These are phyloP conservation scores for Mycetomoellerius zeteki DNA, from an alignment of 1,140 invertebrate species.

Conservation along the genomic window DNA sequence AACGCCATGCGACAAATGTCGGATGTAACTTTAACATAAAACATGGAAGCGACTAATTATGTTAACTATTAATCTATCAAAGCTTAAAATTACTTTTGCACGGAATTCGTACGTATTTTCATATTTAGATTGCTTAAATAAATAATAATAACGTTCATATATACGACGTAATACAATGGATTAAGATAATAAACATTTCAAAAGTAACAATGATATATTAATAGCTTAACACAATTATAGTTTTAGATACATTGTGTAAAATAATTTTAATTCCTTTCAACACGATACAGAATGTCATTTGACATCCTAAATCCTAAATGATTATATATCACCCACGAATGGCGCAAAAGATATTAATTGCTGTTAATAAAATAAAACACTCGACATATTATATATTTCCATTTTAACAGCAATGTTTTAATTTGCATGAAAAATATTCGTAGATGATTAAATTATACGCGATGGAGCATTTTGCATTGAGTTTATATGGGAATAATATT, in stretches of 20 bases:
- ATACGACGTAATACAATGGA: neutral
- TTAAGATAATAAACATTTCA: conserved; percentile 18
- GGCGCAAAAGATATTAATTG: conserved; percentile 28
- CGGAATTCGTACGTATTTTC: neutral
- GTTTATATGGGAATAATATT: conserved; percentile 42
- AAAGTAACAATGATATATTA: conserved; percentile 12
- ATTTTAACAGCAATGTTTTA: conserved; percentile 23
- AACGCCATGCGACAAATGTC: neutral
- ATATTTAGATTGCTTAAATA: neutral
- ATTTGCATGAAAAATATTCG: conserved; percentile 49
- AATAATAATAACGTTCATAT: neutral
- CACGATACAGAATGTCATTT: neutral
- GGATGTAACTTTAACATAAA: neutral
- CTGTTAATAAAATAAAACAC: conserved; percentile 32
- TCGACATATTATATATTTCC: conserved; percentile 33
- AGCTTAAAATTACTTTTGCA: neutral
- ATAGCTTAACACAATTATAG: neutral
- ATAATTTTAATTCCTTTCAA: conserved; percentile 12
- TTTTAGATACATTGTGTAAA: conserved; percentile 7
- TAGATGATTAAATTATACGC: conserved; percentile 29
- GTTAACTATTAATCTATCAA: neutral
- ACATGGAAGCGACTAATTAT: neutral
- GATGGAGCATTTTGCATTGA: conserved; percentile 12
- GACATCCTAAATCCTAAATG: conserved; percentile 23
- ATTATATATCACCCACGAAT: conserved; percentile 12